phyloP scores from a whole-genome alignment of 2,888 invertebrate species.

The Noctua fimbriata region DNA sequence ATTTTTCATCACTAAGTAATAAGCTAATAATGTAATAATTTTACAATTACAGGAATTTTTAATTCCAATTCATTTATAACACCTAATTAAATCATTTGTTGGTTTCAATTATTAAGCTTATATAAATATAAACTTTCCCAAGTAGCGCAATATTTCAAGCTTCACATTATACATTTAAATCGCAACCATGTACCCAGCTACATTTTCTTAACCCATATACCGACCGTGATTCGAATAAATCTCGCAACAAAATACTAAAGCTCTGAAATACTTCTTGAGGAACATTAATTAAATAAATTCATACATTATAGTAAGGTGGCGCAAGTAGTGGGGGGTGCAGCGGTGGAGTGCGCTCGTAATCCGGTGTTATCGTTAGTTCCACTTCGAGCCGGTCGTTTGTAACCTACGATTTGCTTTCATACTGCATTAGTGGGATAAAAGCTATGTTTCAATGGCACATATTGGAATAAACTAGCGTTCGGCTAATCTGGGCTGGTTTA shows the following conservation, averaged over 20 bases:
- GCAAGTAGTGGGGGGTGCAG: slow-evolving; percentile 36
- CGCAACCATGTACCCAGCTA: background rate
- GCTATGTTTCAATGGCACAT: slow-evolving; percentile 32
- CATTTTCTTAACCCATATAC: slow-evolving; percentile 40
- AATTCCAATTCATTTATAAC: background rate
- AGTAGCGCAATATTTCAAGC: slow-evolving; percentile 3
- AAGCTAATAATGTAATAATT: background rate
- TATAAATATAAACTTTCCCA: background rate
- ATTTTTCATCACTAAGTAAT: background rate
- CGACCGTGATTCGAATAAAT: slow-evolving; percentile 29
- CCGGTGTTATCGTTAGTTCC: slow-evolving; percentile 54
- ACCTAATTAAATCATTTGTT: background rate
- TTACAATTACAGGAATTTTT: background rate
- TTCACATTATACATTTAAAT: slow-evolving; percentile 33
- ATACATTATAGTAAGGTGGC: slow-evolving; percentile 41
- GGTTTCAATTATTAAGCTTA: slow-evolving; percentile 2
- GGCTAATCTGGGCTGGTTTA: slow-evolving; percentile 27
- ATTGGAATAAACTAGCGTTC: slow-evolving; percentile 23
- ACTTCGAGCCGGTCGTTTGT: slow-evolving; percentile 59
- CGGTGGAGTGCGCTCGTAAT: slow-evolving; percentile 37
- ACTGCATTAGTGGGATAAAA: slow-evolving; percentile 51
- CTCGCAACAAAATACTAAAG: slow-evolving; percentile 21
- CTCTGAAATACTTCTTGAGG: slow-evolving; percentile 31
- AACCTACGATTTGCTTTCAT: slow-evolving; percentile 57
- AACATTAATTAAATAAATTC: slow-evolving; percentile 61